Conservation (phyloP, 2,888 invertebrate species). For the Plebejus anna region DNA sequence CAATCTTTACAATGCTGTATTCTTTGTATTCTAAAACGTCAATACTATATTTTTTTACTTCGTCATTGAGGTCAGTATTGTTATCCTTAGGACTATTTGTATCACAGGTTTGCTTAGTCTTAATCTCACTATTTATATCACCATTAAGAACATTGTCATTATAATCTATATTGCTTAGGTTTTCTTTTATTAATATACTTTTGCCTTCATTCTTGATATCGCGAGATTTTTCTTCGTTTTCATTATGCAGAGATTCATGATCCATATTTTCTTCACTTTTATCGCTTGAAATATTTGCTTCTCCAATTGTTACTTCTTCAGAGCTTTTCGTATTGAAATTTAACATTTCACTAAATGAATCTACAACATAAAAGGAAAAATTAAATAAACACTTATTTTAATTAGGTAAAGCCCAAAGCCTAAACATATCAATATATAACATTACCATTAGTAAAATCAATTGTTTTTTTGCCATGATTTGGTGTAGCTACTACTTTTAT, state of each 20-base stretch:
- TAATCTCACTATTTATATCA: neutral
- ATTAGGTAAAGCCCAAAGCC: neutral
- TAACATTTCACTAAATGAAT: neutral
- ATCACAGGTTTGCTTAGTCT: neutral
- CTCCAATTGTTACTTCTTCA: neutral
- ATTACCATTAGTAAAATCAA: no score
- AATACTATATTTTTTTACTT: neutral
- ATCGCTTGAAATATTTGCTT: neutral
- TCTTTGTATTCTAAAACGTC: slow-evolving; percentile 19
- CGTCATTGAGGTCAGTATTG: neutral
- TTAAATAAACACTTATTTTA: neutral
- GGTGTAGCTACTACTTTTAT: neutral
- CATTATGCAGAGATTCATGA: neutral
- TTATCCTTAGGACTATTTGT: slow-evolving; percentile 7
- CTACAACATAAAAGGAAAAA: neutral
- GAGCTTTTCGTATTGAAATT: neutral
- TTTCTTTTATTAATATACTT: neutral
- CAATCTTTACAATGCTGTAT: slow-evolving; percentile 20
- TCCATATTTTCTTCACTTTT: neutral
- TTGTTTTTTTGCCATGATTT: neutral
- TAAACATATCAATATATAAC: no score
- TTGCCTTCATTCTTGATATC: neutral
- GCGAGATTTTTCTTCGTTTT: neutral
- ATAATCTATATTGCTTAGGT: neutral
- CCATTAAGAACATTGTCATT: neutral